A percentile compares a stretch with the other conserved stretches of the same genome.
These are phyloP conservation scores for Cantharis flavilabris DNA, from an alignment of 2,888 invertebrate species.

Conservation along the genomic window DNA sequence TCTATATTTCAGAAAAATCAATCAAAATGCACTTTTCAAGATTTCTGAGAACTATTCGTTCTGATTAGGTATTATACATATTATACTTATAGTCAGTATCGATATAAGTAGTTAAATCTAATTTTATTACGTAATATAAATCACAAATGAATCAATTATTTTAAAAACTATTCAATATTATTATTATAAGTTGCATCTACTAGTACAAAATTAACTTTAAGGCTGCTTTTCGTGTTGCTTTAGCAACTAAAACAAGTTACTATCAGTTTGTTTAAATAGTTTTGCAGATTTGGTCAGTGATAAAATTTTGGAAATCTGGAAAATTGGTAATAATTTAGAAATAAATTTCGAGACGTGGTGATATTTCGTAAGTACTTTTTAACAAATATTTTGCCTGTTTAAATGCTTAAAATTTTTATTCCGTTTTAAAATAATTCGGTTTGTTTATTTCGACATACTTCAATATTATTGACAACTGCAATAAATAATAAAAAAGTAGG, in stretches of 20 bases:
- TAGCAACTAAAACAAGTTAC: conserved; percentile 45
- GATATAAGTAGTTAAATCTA: too few relatives aligned
- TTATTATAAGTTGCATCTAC: not conserved
- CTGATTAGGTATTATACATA: too few relatives aligned
- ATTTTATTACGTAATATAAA: too few relatives aligned
- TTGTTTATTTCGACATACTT: not conserved
- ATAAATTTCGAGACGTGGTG: conserved; percentile 42
- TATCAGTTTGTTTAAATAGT: conserved; percentile 44
- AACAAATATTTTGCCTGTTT: not conserved
- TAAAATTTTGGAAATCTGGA: conserved; percentile 40
- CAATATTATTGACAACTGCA: not conserved
- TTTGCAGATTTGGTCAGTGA: conserved; percentile 43
- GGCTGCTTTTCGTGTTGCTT: conserved; percentile 30
- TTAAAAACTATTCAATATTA: not conserved
- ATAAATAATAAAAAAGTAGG: not conserved
- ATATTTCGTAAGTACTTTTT: conserved; percentile 44
- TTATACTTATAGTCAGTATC: too few relatives aligned
- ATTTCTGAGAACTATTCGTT: too few relatives aligned
- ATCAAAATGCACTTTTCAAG: too few relatives aligned
- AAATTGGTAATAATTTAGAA: conserved; percentile 37
- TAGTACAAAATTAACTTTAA: not conserved
- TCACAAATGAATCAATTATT: not conserved
- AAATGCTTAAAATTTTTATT: not conserved
- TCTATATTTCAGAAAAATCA: too few relatives aligned
- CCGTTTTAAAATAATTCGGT: not conserved